Evolutionary conservation across 2,113 vertebrate species (phyloP), one percentile per base, ranked within the genome.

Genomic region (Muscicapa adusta): DNA sequence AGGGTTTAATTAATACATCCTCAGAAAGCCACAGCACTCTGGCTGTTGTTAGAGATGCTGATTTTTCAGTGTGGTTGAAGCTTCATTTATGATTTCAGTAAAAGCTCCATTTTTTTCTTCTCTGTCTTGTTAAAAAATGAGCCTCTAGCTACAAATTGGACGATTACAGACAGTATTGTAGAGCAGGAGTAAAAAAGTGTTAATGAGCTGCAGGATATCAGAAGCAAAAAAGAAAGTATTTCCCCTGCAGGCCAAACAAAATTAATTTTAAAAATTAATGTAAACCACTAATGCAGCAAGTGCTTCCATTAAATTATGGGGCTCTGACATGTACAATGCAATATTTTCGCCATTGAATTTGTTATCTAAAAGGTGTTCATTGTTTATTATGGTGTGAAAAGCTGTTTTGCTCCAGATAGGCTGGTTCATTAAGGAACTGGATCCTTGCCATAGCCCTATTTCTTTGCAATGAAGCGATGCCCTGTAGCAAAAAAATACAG

Each of bases 191-290:
- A 91, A 97, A 97, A 96, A 96, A 97, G 96, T 96, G 96, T 96
- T 98, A 98, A 98, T 96, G 97, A 98, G 97, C 97, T 97, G 94
- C 97, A 96, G 97, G 96, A 89, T 97, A 97, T 97, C 96, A 97
- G 93, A 96, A 97, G 97, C 96, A 97, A 95, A 95, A 98, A 97
- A 87, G 93, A 97, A 97, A 98, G 96, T 96, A 96, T 96, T 96
- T 96, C 93, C 97, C 97, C 98, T 53, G 91, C 76, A 94, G 97
- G 97, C 97, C 97, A 97, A 98, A 97, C 96, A 97, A 98, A 98
- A 98, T 98, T 98, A 98, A 98, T 98, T 98, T 98, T 97, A 97
- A 98, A 98, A 98, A 98, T 97, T 97, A 98, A 98, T 98, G 97
- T 97, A 97, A 98, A 97, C 96, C 97, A 97, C 97, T 96, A 98